phyloP scores from a whole-genome alignment of 2,797 vertebrate genomes.

The Nasua narica region DNA sequence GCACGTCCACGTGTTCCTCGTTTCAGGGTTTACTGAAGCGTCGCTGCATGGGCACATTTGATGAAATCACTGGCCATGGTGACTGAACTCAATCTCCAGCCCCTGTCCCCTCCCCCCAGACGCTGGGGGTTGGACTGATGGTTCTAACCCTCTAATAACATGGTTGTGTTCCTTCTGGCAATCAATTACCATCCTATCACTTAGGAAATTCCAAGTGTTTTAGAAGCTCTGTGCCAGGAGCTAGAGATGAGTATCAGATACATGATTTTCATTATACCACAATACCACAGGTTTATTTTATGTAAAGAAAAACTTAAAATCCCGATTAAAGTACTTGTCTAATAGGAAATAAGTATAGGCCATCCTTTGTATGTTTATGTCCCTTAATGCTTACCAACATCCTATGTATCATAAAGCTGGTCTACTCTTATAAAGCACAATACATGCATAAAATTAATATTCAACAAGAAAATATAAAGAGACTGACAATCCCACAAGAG shows the following conservation, averaged over 20 bases:
- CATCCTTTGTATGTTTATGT: not conserved
- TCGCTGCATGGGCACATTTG: not conserved
- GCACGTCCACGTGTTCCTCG: not conserved
- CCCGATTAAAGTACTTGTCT: not conserved
- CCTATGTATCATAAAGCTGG: not conserved
- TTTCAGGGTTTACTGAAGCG: not conserved
- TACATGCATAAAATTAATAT: not conserved
- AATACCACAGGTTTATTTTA: not conserved
- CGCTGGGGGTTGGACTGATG: not conserved
- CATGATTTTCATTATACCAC: not conserved
- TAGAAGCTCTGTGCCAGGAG: not conserved
- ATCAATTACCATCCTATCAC: not conserved
- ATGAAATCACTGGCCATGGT: not conserved
- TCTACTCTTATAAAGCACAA: not conserved
- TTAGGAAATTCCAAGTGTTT: not conserved
- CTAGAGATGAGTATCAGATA: not conserved
- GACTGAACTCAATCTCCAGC: not conserved
- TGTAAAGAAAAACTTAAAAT: conserved; percentile 22
- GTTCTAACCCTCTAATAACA: not conserved
- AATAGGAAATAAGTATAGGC: not conserved
- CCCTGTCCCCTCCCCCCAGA: not conserved
- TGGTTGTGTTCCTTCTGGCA: not conserved
- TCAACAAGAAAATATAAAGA: not conserved
- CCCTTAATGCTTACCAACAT: not conserved
- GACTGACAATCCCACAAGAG: not conserved